A percentile compares a stretch with the other conserved stretches of the same genome.
Evolutionary conservation across 2,888 invertebrate species (phyloP).

Genomic region (Zygothrica quintamaculata): DNA sequence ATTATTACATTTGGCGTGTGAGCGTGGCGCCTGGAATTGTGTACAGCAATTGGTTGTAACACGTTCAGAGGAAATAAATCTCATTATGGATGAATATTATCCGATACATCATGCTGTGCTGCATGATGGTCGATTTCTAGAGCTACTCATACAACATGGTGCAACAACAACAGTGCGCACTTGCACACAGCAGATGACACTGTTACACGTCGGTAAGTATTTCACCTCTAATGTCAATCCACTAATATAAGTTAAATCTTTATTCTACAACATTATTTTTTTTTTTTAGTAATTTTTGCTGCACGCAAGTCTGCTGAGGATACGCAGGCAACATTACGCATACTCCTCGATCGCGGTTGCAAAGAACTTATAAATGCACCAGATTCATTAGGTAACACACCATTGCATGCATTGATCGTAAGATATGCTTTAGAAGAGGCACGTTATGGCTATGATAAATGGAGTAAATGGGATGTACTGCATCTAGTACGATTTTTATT

Average conservation of each 20-base stretch:
- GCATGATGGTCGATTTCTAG: constrained; percentile 89
- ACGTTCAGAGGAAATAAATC: constrained; percentile 89
- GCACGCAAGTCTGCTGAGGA: constrained; percentile 90
- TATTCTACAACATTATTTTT: background rate
- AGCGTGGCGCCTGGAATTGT: constrained; percentile 90
- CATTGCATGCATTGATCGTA: constrained; percentile 88
- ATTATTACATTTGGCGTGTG: constrained; percentile 89
- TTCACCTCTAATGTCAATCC: background rate
- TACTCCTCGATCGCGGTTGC: constrained; percentile 89
- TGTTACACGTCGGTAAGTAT: constrained; percentile 87
- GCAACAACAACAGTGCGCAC: constrained; percentile 89
- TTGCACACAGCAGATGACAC: constrained; percentile 89
- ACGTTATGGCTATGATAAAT: constrained; percentile 88
- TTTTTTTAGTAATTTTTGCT: constrained; percentile 86
- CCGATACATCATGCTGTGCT: constrained; percentile 91
- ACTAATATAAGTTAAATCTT: too few species aligned
- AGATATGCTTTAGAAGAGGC: constrained; percentile 89
- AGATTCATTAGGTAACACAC: constrained; percentile 90
- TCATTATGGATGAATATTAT: constrained; percentile 90
- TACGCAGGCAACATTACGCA: constrained; percentile 88
- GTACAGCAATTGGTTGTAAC: constrained; percentile 88
- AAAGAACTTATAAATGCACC: constrained; percentile 90
- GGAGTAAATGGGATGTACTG: constrained; percentile 91
- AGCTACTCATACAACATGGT: constrained; percentile 88
- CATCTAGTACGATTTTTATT: constrained; percentile 88